Percentiles rank a stretch among this genome's conserved stretches.
These are phyloP conservation scores for Esox niger DNA, from an alignment of 2,113 vertebrate genomes.

Conservation along the genomic window DNA sequence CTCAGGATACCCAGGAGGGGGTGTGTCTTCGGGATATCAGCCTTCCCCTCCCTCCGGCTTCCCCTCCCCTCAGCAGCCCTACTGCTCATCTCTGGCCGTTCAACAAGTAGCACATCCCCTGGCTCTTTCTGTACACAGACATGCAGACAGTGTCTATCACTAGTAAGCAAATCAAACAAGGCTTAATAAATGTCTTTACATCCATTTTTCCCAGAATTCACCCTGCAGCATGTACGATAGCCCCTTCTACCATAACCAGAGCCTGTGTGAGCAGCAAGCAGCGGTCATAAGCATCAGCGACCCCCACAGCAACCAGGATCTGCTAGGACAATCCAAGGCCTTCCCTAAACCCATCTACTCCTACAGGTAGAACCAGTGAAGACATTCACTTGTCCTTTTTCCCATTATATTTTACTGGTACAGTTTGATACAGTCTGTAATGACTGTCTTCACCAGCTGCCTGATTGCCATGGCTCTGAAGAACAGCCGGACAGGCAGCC, in stretches of 20 bases:
- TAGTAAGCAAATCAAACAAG: background rate
- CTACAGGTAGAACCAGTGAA: slow-evolving; percentile 75
- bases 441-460: slow-evolving; percentile 65
- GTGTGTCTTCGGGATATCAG: too few species aligned
- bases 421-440: background rate
- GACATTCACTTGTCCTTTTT: background rate
- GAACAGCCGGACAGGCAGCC: slow-evolving; percentile 85
- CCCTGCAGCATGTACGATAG: slow-evolving; percentile 68
- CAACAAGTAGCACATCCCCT: slow-evolving; percentile 73
- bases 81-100: slow-evolving; percentile 65
- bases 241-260: slow-evolving; percentile 48
- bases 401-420: background rate
- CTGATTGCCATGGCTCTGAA: slow-evolving; percentile 88
- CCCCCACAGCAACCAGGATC: slow-evolving; percentile 71
- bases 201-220: slow-evolving; percentile 62
- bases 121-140: background rate
- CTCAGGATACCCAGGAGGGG: slow-evolving; percentile 48
- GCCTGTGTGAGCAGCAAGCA: slow-evolving; percentile 70
- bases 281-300: slow-evolving; percentile 43
- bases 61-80: slow-evolving; percentile 67
- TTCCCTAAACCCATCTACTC: slow-evolving; percentile 90
- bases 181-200: background rate
- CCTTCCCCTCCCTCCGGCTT: slow-evolving; percentile 66
- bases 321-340: slow-evolving; percentile 72
- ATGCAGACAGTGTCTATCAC: too few species aligned